Percentiles rank a stretch among this genome's conserved stretches.
phyloP scores from a whole-genome alignment of 2,113 vertebrate species.

The Passer domesticus region DNA sequence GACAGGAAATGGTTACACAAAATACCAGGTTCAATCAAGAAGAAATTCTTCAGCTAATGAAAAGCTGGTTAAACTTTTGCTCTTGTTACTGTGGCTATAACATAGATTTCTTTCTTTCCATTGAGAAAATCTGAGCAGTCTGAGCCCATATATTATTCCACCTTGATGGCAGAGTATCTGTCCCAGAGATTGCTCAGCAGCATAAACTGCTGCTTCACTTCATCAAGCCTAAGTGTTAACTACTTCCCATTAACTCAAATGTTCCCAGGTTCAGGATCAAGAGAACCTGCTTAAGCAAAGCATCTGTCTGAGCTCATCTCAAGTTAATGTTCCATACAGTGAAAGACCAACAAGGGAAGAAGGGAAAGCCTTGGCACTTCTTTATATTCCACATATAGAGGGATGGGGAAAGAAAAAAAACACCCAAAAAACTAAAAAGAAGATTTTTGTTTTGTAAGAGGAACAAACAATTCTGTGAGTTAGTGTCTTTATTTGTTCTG shows the following conservation, averaged over 20 bases:
- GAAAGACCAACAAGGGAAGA: not conserved
- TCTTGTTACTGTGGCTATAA: not conserved
- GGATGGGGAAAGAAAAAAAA: too few relatives aligned
- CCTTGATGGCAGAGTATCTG: not conserved
- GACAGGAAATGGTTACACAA: not conserved
- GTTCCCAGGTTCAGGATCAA: conserved; percentile 55
- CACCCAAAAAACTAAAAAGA: too few relatives aligned
- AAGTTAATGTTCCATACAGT: conserved; percentile 15
- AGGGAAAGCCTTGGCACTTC: not conserved
- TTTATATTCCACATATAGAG: not conserved
- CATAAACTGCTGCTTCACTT: conserved; percentile 21
- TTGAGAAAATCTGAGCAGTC: not conserved
- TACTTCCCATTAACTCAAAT: conserved; percentile 45
- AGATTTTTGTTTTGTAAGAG: too few relatives aligned
- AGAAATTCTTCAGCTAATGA: not conserved
- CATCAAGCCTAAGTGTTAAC: conserved; percentile 31
- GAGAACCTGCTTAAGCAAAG: conserved; percentile 27
- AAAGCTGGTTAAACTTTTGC: not conserved
- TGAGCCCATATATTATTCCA: not conserved
- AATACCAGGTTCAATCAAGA: not conserved
- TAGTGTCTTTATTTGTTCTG: not conserved
- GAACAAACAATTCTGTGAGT: not conserved
- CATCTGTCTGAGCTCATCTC: conserved; percentile 4
- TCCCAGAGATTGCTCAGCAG: not conserved
- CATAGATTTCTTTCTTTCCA: not conserved